Base-by-base conservation (phyloP, 2,888 invertebrate species). In the Drosophila kuntzei region DNA sequence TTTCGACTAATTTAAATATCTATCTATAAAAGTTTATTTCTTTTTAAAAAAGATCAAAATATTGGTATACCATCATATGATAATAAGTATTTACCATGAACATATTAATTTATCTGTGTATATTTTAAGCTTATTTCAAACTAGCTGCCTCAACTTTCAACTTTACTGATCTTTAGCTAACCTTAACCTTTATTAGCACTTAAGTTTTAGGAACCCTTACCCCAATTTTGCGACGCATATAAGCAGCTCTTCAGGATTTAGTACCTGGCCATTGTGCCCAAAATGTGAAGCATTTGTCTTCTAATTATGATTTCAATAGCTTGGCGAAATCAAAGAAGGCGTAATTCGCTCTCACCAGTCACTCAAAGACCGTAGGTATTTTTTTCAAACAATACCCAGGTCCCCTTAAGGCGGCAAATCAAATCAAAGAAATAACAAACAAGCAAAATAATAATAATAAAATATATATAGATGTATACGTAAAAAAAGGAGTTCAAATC, bases 291-390 rank as follows among this genome's bases (percentile, higher is more conserved):
- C 72, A 72, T 80, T 83, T 83, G 79, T 86, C 76, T 86, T 86
- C 89, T 83, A 88, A 87, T 89, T 89, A 86, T 76, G 69, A 80
- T 80, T 78, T 77, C 55, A 62, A 80, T 73, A 14, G 83, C 57
- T 65, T 76, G 32, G 49, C 69, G 70, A 80, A 91, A 91, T 90
- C 90, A 90, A 90, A 81, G 70, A 76, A 89, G 90, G 90, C 90
- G 90, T 90, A 90, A 87, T 89, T 90, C 79, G 76, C 81, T 89
- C 87, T 87, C 90, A 89, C 89, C 90, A 84, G 60, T 72, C 44
- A 60, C 50, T 64, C 76, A 69, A 70, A 60, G 63, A 44, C 29
- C 39, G n/a, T 32, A 39, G 14, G 18, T 3, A n/a, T 22, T 8
- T 22, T 8, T 47, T 47, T 63, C 59, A 57, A 73, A 80, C 74